Percentiles rank a stretch among this genome's conserved stretches.
These are phyloP conservation scores for Isotomurus palustris DNA, from an alignment of 2,888 invertebrate genomes.

Conservation along the genomic window DNA sequence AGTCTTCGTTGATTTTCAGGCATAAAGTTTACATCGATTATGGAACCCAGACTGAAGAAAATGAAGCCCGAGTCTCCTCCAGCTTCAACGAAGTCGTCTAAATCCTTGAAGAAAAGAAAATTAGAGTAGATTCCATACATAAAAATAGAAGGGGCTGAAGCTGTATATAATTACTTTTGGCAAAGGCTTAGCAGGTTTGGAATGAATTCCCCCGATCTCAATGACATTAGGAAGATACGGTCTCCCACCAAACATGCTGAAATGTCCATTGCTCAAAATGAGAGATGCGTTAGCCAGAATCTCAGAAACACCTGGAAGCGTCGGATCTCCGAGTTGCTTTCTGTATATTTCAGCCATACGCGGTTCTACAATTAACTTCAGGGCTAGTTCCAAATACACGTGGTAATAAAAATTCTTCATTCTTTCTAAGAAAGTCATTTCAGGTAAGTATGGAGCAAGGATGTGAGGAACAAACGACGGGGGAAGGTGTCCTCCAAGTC, in stretches of 20 bases:
- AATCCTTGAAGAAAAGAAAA: too few species aligned
- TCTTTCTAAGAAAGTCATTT: conserved; percentile 47
- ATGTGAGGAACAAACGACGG: conserved; percentile 48
- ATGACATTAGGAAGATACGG: conserved; percentile 47
- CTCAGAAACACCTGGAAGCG: conserved; percentile 15
- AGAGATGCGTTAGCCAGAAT: conserved; percentile 35
- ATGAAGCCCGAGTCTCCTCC: conserved; percentile 63
- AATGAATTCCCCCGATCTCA: conserved; percentile 48
- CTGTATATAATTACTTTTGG: too few species aligned
- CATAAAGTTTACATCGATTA: conserved; percentile 74
- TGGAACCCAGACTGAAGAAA: conserved; percentile 81
- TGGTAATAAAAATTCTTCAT: conserved; percentile 45
- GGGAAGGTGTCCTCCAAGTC: conserved; percentile 42
- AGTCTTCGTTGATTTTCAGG: conserved; percentile 65
- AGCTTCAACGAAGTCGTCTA: neutral
- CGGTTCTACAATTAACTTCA: conserved; percentile 48
- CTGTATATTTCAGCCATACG: conserved; percentile 17
- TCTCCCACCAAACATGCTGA: conserved; percentile 39
- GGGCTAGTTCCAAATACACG: conserved; percentile 49
- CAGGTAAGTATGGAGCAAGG: conserved; percentile 39
- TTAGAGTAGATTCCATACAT: too few species aligned
- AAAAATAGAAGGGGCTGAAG: too few species aligned
- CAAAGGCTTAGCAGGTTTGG: conserved; percentile 43
- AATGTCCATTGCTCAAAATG: conserved; percentile 47
- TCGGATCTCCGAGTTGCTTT: conserved; percentile 25